Conservation (phyloP, 2,888 invertebrate genomes). For the Meloe dianella region DNA sequence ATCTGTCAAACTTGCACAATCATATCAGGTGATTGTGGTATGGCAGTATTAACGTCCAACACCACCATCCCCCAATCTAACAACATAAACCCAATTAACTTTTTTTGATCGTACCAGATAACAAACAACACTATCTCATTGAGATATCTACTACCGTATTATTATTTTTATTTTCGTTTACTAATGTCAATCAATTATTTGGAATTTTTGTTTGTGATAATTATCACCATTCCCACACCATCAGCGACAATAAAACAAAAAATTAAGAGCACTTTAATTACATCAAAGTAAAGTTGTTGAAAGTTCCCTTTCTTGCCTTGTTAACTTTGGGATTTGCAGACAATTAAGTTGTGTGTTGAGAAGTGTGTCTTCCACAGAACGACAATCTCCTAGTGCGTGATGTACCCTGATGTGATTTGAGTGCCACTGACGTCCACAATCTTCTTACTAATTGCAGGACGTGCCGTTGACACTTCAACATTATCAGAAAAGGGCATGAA, state of each 20-base stretch:
- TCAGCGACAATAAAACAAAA: slow-evolving; percentile 17
- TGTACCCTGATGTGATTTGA: slow-evolving; percentile 33
- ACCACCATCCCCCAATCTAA: not conserved
- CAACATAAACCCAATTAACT: slow-evolving; percentile 3
- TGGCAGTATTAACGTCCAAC: too few relatives aligned
- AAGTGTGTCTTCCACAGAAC: slow-evolving; percentile 36
- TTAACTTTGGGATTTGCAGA: slow-evolving; percentile 46
- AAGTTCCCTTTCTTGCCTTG: slow-evolving; percentile 44
- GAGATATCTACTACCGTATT: too few relatives aligned
- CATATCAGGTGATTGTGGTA: slow-evolving; percentile 47
- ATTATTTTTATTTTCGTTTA: not conserved
- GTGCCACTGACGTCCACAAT: slow-evolving; percentile 43
- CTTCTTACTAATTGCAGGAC: slow-evolving; percentile 46
- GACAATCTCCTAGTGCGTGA: slow-evolving; percentile 37
- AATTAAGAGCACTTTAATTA: slow-evolving; percentile 29
- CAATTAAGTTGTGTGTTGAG: slow-evolving; percentile 46
- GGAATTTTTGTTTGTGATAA: not conserved
- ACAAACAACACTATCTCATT: too few relatives aligned
- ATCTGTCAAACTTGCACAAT: slow-evolving; percentile 54
- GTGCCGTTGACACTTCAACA: slow-evolving; percentile 43
- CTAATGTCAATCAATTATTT: not conserved
- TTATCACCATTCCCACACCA: not conserved
- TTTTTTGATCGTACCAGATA: not conserved
- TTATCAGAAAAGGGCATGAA: not conserved
- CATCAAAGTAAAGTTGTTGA: slow-evolving; percentile 34